phyloP scores from a whole-genome alignment of 2,113 vertebrate species.

The Phocoena phocoena region DNA sequence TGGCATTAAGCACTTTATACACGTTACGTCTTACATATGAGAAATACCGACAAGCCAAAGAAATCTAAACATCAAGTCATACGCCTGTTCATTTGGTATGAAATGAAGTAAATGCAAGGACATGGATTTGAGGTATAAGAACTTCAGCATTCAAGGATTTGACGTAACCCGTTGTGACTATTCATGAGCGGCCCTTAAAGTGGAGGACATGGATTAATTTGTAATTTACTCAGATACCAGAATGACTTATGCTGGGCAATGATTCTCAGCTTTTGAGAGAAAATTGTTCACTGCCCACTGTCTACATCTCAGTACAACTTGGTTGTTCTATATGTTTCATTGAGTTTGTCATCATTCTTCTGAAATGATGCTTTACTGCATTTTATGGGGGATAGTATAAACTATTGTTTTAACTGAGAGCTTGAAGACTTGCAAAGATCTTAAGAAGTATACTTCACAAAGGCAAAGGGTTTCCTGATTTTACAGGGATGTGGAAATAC shows the following conservation, averaged over 20 bases:
- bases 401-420: not conserved
- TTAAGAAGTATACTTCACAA: not conserved
- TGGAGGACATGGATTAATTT: not conserved
- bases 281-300: not conserved
- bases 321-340: not conserved
- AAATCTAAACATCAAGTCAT: slow-evolving; percentile 1
- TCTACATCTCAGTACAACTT: not conserved
- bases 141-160: not conserved
- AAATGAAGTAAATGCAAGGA: slow-evolving; percentile 41
- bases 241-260: not conserved
- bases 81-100: not conserved
- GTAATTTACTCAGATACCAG: not conserved
- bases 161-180: not conserved
- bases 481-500: not conserved
- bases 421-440: not conserved
- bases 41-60: not conserved
- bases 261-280: not conserved
- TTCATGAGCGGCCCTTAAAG: not conserved
- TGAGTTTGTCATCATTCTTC: not conserved
- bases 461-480: not conserved
- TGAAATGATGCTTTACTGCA: not conserved
- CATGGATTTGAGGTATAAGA: not conserved
- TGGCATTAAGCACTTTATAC: slow-evolving; percentile 7
- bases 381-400: not conserved
- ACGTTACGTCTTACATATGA: not conserved